Percentiles rank a stretch among this genome's conserved stretches.
phyloP scores from a whole-genome alignment of 2,888 invertebrate genomes.

The Endotricha flammealis region DNA sequence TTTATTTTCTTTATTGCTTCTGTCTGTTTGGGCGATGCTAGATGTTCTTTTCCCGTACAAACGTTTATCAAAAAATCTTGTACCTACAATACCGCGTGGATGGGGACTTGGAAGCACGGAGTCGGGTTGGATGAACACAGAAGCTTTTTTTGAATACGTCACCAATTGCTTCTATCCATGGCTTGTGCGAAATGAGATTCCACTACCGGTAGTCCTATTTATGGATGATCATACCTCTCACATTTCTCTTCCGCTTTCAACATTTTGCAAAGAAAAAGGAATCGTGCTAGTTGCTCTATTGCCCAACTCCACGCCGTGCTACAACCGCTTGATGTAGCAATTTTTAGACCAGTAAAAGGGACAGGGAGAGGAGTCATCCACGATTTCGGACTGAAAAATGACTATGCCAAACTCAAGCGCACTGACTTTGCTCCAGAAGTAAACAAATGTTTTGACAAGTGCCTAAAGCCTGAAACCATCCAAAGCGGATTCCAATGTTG shows the following conservation, averaged over 20 bases:
- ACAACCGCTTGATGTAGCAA: slow-evolving; percentile 20
- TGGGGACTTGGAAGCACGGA: slow-evolving; percentile 29
- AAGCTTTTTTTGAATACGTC: slow-evolving; percentile 38
- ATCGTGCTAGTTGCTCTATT: slow-evolving; percentile 13
- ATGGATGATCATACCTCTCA: slow-evolving; percentile 21
- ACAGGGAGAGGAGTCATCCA: too few species aligned
- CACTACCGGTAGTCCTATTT: slow-evolving; percentile 16
- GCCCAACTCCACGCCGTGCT: slow-evolving; percentile 19
- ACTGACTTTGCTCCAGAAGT: too few species aligned
- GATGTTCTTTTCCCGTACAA: slow-evolving; percentile 22
- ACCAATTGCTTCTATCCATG: slow-evolving; percentile 35
- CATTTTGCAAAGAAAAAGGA: slow-evolving; percentile 16
- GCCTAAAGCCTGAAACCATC: too few species aligned
- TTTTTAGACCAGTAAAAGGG: slow-evolving; percentile 18
- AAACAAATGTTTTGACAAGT: too few species aligned
- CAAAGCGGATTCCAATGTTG: too few species aligned
- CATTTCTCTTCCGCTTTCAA: slow-evolving; percentile 15
- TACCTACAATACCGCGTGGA: slow-evolving; percentile 14
- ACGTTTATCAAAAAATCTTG: slow-evolving; percentile 15
- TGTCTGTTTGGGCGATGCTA: too few species aligned
- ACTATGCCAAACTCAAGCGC: too few species aligned
- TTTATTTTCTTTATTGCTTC: too few species aligned
- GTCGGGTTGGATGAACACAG: slow-evolving; percentile 35
- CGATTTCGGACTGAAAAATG: too few species aligned
- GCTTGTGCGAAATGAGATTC: slow-evolving; percentile 21